phyloP scores from a whole-genome alignment of 2,888 invertebrate genomes.

The Mesorhabditis spiculigera region DNA sequence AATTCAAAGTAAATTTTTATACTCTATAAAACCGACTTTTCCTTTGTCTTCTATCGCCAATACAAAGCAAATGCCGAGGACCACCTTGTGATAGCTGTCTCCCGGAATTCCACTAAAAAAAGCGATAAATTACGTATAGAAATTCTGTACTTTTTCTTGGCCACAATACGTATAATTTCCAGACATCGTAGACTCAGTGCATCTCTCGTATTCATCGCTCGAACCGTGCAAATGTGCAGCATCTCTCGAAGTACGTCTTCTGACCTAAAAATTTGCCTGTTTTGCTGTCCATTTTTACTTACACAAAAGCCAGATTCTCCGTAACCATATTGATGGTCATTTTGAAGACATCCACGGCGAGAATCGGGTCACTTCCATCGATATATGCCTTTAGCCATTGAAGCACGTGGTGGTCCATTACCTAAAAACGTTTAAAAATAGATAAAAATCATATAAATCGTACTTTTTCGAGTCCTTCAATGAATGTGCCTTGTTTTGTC shows the following conservation, averaged over 20 bases:
- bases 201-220: not conserved
- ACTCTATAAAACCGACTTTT: not conserved
- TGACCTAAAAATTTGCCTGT: not conserved
- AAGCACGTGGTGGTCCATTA: not conserved
- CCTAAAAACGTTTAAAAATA: not conserved
- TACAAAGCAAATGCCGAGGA: not conserved
- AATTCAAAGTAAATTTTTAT: not conserved
- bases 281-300: not conserved
- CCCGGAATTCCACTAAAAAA: slow-evolving; percentile 3
- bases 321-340: not conserved
- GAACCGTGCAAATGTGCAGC: not conserved
- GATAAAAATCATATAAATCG: not conserved
- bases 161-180: not conserved
- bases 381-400: not conserved
- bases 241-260: not conserved
- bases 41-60: not conserved
- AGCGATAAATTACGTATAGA: too few relatives aligned
- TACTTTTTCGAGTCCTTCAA: not conserved
- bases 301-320: not conserved
- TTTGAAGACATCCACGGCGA: not conserved
- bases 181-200: not conserved
- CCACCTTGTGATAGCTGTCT: not conserved
- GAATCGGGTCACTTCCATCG: not conserved
- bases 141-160: not conserved
- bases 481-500: not conserved